A percentile compares a stretch with the other conserved stretches of the same genome.
Evolutionary conservation across 2,797 vertebrate species (phyloP).

Genomic region (Craterocephalus amniculus): DNA sequence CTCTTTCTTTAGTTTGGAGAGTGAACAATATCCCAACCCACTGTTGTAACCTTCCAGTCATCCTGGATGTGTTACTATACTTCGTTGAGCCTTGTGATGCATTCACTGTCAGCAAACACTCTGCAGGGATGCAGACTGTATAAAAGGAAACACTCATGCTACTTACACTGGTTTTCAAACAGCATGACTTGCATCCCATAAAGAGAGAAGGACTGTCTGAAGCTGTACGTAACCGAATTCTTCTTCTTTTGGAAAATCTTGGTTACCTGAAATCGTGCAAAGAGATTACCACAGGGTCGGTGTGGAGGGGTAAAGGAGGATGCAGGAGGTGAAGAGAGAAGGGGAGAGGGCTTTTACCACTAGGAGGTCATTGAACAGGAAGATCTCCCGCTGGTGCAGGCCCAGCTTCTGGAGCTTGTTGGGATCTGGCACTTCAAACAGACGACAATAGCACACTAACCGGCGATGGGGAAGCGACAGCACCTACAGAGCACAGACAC

Average conservation of each 20-base stretch:
- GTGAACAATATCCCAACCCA: conserved; percentile 49
- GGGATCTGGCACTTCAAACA: conserved; percentile 98
- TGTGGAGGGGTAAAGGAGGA: background rate
- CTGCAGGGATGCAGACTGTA: background rate
- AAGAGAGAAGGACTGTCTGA: conserved; percentile 97
- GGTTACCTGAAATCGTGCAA: conserved; percentile 87
- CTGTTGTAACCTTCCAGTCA: conserved; percentile 23
- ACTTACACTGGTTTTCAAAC: conserved; percentile 98
- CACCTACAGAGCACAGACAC: conserved; percentile 80
- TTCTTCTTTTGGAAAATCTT: conserved; percentile 99
- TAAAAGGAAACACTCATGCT: conserved; percentile 34
- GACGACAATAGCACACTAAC: conserved; percentile 97
- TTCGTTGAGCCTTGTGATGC: conserved; percentile 40
- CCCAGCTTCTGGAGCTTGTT: conserved; percentile 98
- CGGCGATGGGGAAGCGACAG: conserved; percentile 95
- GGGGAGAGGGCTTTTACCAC: conserved; percentile 84
- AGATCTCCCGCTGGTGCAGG: conserved; percentile 98
- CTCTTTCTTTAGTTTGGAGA: conserved; percentile 42
- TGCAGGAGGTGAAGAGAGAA: background rate
- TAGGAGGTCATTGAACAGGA: conserved; percentile 98
- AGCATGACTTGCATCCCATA: conserved; percentile 98
- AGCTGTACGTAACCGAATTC: conserved; percentile 98
- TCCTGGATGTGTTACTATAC: conserved; percentile 23
- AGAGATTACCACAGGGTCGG: background rate
- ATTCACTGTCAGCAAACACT: conserved; percentile 45